A percentile compares a stretch with the other conserved stretches of the same genome.
These are phyloP conservation scores for Accipiter cooperii DNA, from an alignment of 2,113 vertebrate species.

Conservation along the genomic window DNA sequence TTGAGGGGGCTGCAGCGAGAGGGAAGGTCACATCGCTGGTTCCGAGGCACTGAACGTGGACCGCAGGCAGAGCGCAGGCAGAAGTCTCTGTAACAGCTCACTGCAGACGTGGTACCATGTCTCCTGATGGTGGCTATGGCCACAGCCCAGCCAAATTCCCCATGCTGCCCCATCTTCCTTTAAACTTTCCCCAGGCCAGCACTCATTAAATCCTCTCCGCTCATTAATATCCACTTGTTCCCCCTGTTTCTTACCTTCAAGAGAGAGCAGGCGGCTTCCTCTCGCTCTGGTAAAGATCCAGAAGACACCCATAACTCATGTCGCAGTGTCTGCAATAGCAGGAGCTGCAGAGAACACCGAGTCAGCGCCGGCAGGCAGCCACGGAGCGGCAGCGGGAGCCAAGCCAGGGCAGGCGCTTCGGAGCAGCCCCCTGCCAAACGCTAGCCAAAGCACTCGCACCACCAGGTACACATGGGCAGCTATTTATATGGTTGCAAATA, in stretches of 20 bases:
- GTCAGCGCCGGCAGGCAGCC: background rate
- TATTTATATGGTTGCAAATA: background rate
- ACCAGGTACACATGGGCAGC: background rate
- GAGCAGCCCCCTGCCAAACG: background rate
- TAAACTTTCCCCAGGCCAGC: background rate
- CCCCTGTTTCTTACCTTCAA: constrained; percentile 33
- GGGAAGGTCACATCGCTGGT: background rate
- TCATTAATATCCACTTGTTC: constrained; percentile 1
- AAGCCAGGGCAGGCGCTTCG: background rate
- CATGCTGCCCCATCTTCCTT: background rate
- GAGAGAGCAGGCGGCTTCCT: background rate
- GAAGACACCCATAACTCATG: background rate
- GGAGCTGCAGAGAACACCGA: background rate
- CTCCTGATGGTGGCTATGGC: background rate
- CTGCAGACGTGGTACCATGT: accelerated
- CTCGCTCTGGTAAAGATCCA: constrained; percentile 13
- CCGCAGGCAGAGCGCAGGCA: background rate
- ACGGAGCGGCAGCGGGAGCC: background rate
- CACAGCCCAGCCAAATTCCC: no score
- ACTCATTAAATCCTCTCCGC: background rate
- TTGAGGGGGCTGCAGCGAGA: background rate
- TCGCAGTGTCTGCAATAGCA: background rate
- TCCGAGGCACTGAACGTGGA: background rate
- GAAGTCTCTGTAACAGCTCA: background rate
- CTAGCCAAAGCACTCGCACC: constrained; percentile 19